Evolutionary conservation across 2,888 invertebrate species (phyloP).

Genomic region (Cataglyphis livida): DNA sequence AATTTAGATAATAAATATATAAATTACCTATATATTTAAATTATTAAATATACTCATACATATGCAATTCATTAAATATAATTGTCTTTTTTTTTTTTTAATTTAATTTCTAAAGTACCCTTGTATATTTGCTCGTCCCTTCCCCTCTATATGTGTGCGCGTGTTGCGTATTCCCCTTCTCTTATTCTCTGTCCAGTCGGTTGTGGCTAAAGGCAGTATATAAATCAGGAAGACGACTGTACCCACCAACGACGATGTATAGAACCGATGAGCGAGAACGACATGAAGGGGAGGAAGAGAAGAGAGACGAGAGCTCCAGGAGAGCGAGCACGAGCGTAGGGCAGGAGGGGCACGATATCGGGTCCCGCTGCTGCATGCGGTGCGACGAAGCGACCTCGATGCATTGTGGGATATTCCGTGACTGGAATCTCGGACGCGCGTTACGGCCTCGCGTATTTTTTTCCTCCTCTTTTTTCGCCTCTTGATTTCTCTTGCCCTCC

Average conservation of each 20-base stretch:
- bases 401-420: constrained; percentile 83
- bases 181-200: constrained; percentile 52
- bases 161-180: neutral
- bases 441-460: constrained; percentile 45
- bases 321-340: constrained; percentile 54
- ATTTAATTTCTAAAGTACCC: neutral
- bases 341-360: constrained; percentile 69
- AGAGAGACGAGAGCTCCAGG: constrained; percentile 8
- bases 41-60: constrained; percentile 4
- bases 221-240: constrained; percentile 84
- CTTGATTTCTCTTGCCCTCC: constrained; percentile 26
- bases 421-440: constrained; percentile 80
- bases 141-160: neutral
- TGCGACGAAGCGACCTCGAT: constrained; percentile 80
- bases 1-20: neutral
- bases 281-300: constrained; percentile 15
- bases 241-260: constrained; percentile 78
- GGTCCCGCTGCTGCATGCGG: constrained; percentile 78
- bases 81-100: neutral
- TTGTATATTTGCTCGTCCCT: neutral
- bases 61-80: neutral
- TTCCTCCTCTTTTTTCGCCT: constrained; percentile 42
- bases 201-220: constrained; percentile 83
- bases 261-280: constrained; percentile 67
- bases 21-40: neutral